Evolutionary conservation across 1,140 invertebrate genomes (phyloP).

Genomic region (Stratiolaelaps scimitus): DNA sequence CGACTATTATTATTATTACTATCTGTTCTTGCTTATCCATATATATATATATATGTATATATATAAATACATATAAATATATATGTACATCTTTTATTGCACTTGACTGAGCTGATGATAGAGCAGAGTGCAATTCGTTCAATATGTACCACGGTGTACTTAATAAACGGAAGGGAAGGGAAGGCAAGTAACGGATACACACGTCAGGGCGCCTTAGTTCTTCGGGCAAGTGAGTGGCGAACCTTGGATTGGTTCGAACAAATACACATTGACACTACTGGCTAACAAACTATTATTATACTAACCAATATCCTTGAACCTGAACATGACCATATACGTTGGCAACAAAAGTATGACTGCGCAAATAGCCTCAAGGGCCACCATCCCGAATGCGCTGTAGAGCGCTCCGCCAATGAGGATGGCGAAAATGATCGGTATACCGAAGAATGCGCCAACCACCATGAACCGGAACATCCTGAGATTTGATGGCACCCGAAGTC

Average conservation of each 20-base stretch:
- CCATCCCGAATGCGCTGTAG: neutral
- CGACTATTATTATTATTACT: too few species aligned
- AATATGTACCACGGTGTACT: neutral
- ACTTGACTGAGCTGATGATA: neutral
- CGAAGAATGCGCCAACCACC: neutral
- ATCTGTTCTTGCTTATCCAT: too few species aligned
- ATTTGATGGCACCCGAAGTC: neutral
- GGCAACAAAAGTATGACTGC: neutral
- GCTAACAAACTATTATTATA: neutral
- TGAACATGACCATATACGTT: neutral
- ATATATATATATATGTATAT: too few species aligned
- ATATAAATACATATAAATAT: neutral
- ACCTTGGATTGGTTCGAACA: neutral
- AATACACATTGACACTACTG: too few species aligned
- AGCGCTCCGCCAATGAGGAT: neutral
- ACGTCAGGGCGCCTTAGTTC: neutral
- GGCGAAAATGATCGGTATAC: neutral
- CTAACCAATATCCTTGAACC: neutral
- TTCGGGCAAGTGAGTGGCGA: neutral
- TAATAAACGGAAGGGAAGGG: neutral
- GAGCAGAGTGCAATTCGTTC: neutral
- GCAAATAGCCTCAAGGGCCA: neutral
- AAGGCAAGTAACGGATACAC: neutral
- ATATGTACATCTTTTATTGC: neutral
- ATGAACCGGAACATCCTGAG: neutral